These are phyloP conservation scores for Calameuta idolon DNA, from an alignment of 2,888 invertebrate genomes.

Conservation along the genomic window DNA sequence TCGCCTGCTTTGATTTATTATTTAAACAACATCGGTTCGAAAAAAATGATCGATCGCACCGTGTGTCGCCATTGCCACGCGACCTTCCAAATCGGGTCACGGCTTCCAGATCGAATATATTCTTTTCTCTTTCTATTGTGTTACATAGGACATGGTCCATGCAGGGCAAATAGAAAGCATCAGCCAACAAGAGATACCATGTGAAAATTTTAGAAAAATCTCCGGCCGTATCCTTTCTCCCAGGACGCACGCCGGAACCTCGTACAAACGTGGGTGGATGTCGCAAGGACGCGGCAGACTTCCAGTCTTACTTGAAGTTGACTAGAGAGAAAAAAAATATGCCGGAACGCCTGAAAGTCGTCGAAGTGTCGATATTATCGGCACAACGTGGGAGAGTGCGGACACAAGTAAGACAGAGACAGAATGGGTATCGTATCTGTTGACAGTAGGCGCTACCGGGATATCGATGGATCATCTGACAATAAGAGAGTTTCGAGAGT, in stretches of 20 bases:
- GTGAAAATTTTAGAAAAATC: background rate
- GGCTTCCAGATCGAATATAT: background rate
- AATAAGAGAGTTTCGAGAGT: background rate
- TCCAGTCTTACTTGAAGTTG: slow-evolving; percentile 32
- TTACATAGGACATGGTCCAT: background rate
- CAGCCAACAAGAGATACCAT: background rate
- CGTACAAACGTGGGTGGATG: background rate
- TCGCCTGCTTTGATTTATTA: slow-evolving; percentile 24
- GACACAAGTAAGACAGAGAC: background rate
- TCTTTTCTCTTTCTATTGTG: background rate
- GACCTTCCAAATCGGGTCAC: slow-evolving; percentile 7
- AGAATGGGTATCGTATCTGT: background rate
- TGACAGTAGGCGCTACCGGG: background rate
- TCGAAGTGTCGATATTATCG: slow-evolving; percentile 14
- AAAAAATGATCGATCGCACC: slow-evolving; percentile 21
- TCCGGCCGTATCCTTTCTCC: background rate
- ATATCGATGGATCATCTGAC: background rate
- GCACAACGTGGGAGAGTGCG: slow-evolving; percentile 15
- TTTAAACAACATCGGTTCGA: slow-evolving; percentile 17
- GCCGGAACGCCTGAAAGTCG: background rate
- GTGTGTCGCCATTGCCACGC: background rate
- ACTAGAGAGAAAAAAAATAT: slow-evolving; percentile 2
- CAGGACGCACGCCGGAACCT: background rate
- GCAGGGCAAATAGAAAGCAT: background rate
- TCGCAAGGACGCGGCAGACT: slow-evolving; percentile 24